Evolutionary conservation across 2,113 vertebrate genomes (phyloP).

Genomic region (Rhadina sibilatrix): DNA sequence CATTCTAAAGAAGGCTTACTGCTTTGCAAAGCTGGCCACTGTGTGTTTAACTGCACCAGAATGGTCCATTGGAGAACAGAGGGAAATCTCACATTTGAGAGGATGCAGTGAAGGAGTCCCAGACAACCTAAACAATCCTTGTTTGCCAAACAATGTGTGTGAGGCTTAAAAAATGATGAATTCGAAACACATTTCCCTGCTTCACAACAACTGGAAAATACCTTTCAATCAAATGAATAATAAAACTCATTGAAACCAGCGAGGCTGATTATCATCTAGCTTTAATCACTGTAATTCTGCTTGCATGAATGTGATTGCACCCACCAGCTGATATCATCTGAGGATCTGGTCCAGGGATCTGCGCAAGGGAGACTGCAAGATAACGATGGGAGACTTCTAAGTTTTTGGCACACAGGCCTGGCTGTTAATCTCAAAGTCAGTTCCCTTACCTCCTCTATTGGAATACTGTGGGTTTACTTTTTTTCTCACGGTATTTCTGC

Average conservation of each 20-base stretch:
- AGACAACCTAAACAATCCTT: conserved; percentile 41
- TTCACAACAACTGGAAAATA: conserved; percentile 57
- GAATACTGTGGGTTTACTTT: neutral
- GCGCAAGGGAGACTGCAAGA: conserved; percentile 33
- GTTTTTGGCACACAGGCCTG: conserved; percentile 25
- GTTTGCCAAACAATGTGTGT: conserved; percentile 4
- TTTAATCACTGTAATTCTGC: conserved; percentile 35
- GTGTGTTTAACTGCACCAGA: conserved; percentile 23
- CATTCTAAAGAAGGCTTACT: conserved; percentile 54
- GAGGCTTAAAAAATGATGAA: conserved; percentile 37
- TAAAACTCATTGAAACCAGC: conserved; percentile 8
- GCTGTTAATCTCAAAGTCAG: conserved; percentile 12
- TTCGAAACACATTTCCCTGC: conserved; percentile 15
- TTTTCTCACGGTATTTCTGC: conserved; percentile 20
- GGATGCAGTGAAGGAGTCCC: neutral
- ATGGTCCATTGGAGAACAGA: conserved; percentile 1
- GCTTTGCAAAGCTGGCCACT: conserved; percentile 23
- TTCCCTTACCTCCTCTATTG: neutral
- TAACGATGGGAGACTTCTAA: conserved; percentile 13
- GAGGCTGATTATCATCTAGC: conserved; percentile 39
- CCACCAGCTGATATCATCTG: conserved; percentile 53
- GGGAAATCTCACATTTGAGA: conserved; percentile 38
- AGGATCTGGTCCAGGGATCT: conserved; percentile 29
- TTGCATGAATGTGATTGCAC: conserved; percentile 32
- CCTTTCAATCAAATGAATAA: conserved; percentile 62